These are phyloP conservation scores for Actinernus sp. DNA, from an alignment of 92 coral and sea anemone species.

Conservation along the genomic window DNA sequence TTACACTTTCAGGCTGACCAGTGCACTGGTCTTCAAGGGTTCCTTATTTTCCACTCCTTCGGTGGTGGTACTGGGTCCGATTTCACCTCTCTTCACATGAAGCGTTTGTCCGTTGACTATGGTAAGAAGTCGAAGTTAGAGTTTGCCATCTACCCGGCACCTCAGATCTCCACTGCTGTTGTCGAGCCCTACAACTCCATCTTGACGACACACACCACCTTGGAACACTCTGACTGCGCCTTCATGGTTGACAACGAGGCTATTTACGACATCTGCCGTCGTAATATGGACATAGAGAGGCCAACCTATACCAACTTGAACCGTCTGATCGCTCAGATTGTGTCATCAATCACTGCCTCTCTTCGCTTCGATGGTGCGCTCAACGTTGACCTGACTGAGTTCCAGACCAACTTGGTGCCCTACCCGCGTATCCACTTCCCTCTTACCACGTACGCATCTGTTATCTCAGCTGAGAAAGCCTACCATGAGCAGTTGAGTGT, in stretches of 20 bases:
- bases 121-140: conserved; percentile 95
- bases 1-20: too few relatives aligned
- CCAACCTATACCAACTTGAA: conserved; percentile 95
- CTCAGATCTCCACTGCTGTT: conserved; percentile 91
- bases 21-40: conserved; percentile 90
- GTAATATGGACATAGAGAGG: conserved; percentile 86
- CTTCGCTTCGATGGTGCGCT: conserved; percentile 87
- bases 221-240: conserved; percentile 82
- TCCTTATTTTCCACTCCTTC: conserved; percentile 92
- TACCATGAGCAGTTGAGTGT: conserved; percentile 87
- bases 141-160: conserved; percentile 92
- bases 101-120: conserved; percentile 83
- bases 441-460: conserved; percentile 88
- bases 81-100: conserved; percentile 74
- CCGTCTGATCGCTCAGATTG: conserved; percentile 94
- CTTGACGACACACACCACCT: conserved; percentile 78
- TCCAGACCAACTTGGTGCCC: conserved; percentile 91
- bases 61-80: conserved; percentile 95
- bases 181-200: conserved; percentile 88
- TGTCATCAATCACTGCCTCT: conserved; percentile 79
- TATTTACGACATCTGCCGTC: conserved; percentile 82
- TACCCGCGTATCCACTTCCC: conserved; percentile 87
- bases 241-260: conserved; percentile 88
- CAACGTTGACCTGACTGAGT: conserved; percentile 79
- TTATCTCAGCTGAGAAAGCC: conserved; percentile 90